Evolutionary conservation across 1,140 invertebrate species (phyloP), one percentile per base, ranked within the genome.

Genomic region (Oedothorax gibbosus): DNA sequence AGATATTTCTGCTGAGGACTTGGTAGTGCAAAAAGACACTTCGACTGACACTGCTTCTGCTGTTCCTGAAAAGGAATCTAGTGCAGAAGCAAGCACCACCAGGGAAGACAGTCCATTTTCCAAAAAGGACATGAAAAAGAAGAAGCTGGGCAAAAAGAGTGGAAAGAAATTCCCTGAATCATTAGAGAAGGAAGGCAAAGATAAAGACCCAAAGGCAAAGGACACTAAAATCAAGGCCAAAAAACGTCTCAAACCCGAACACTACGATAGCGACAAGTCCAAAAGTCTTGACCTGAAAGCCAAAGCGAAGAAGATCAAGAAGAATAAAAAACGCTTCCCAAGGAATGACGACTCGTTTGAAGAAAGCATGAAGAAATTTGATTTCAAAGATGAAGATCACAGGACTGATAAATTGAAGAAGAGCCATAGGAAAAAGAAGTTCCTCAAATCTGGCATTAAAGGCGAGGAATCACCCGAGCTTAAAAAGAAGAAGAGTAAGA

Each of bases 401-500:
- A 85, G 85, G 88, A 85, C 86, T 18, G 85, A 86, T 35, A 87
- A 87, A 87, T 69, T 76, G 85, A 86, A 87, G 77, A 80, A 85
- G 72, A 82, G 80, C 87, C 88, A 88, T 79, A 85, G 87, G 84
- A 79, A 86, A 87, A 84, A 90, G 91, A 86, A 84, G 18, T 78
- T 71, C 21, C 49, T 83, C 8, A 83, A 82, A 50, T 56, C 51
- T 83, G 66, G 77, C 83, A 77, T 60, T 68, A 81, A 81, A 87
- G 76, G 81, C 57, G 76, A 83, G 84, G 87, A 86, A 72, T 79
- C 64, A 73, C 18, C 68, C 72, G 87, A 86, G 72, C 35, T 54
- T 49, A 86, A 89, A 68, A 72, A 81, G 18, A 87, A 88, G 65
- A 87, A 92, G 91, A 79, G 91, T 93, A 86, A 87, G 49, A 88